Evolutionary conservation across 2,113 vertebrate genomes (phyloP).

Genomic region (rat (Rattus norvegicus)): GRCr8 NC_086030.1:11430001-11430500

Average conservation of each 20-base stretch:
- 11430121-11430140: not conserved
- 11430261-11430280: not conserved
- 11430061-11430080: not conserved
- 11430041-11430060: not conserved
- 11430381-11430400: constrained; percentile 32
- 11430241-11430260: not conserved
- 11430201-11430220: not conserved
- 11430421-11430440: constrained; percentile 6
- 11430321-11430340: not conserved
- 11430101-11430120: not conserved
- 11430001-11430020: not conserved
- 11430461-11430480: not conserved
- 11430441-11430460: constrained; percentile 3
- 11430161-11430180: constrained; percentile 15
- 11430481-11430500: not conserved
- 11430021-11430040: not conserved
- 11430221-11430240: not conserved
- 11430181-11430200: not conserved
- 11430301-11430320: constrained; percentile 13
- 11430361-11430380: constrained; percentile 25
- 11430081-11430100: not conserved
- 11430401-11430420: not conserved
- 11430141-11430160: not conserved
- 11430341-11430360: not conserved
- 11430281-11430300: not conserved